Percentiles rank a stretch among this genome's conserved stretches.
phyloP scores from a whole-genome alignment of 1,140 invertebrate species.

The Drosophila truncata region DNA sequence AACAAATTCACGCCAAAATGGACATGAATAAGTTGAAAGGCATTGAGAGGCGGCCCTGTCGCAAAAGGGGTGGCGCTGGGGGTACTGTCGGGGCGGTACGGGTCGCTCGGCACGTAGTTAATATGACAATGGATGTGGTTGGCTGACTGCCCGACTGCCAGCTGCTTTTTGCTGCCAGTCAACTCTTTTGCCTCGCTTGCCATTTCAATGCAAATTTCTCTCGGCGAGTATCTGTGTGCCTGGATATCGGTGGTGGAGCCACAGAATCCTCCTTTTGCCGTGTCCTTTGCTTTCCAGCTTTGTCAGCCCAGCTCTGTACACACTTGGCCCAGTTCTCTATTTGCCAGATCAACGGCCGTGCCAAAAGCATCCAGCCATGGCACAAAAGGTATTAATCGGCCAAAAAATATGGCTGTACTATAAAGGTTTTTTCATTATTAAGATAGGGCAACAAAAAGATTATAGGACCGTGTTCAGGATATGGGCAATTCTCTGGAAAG shows the following conservation, averaged over 20 bases:
- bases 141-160: slow-evolving; percentile 57
- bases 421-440: background rate
- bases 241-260: slow-evolving; percentile 48
- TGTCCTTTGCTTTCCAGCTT: slow-evolving; percentile 38
- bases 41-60: slow-evolving; percentile 52
- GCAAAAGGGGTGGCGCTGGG: slow-evolving; percentile 1
- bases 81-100: slow-evolving; percentile 11
- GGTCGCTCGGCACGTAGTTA: slow-evolving; percentile 57
- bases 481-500: no score
- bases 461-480: background rate
- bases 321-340: slow-evolving; percentile 44
- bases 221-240: slow-evolving; percentile 22
- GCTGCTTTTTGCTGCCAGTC: slow-evolving; percentile 64
- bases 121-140: slow-evolving; percentile 70
- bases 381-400: slow-evolving; percentile 16
- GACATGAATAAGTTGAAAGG: slow-evolving; percentile 78
- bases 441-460: background rate
- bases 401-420: background rate
- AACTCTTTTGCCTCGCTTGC: slow-evolving; percentile 54
- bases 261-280: slow-evolving; percentile 29
- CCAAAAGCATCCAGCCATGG: slow-evolving; percentile 18
- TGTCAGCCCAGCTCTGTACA: slow-evolving; percentile 18
- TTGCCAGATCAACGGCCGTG: slow-evolving; percentile 15
- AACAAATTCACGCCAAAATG: slow-evolving; percentile 79
- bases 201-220: slow-evolving; percentile 63